A percentile compares a stretch with the other conserved stretches of the same genome.
Conservation (phyloP, 2,888 invertebrate genomes). For the Cabera pusaria region DNA sequence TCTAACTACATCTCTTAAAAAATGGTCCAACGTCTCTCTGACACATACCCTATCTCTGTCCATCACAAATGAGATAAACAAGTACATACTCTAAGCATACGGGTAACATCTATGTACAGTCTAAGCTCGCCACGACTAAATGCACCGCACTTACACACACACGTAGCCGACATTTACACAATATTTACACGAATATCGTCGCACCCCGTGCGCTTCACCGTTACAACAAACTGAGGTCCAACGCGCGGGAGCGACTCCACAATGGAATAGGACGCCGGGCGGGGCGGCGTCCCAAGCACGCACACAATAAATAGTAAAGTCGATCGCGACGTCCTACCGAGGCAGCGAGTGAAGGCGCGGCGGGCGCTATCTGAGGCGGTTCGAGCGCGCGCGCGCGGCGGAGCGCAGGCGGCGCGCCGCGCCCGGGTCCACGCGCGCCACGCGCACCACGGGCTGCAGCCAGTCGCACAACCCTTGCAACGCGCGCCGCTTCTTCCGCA, state of each 20-base stretch:
- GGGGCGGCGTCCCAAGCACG: too few relatives aligned
- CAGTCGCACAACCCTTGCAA: constrained; percentile 61
- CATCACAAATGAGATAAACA: constrained; percentile 51
- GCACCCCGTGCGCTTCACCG: too few relatives aligned
- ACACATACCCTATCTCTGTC: constrained; percentile 42
- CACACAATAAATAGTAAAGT: too few relatives aligned
- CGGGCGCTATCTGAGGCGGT: constrained; percentile 52
- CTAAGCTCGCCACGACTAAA: constrained; percentile 66
- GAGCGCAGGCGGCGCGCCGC: constrained; percentile 62
- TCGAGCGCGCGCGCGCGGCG: constrained; percentile 43
- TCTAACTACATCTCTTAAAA: constrained; percentile 27
- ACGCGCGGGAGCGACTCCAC: constrained; percentile 9
- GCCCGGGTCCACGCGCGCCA: constrained; percentile 83
- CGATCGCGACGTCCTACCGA: too few relatives aligned
- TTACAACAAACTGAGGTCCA: constrained; percentile 15
- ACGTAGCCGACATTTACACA: constrained; percentile 39
- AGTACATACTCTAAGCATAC: constrained; percentile 64
- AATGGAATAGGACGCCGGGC: too few relatives aligned
- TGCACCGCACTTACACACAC: constrained; percentile 53
- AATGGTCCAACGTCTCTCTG: constrained; percentile 21
- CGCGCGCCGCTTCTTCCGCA: constrained; percentile 55
- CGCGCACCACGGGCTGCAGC: constrained; percentile 86
- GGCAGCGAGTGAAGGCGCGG: too few relatives aligned
- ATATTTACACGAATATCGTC: too few relatives aligned
- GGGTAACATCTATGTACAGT: constrained; percentile 70